A percentile compares a stretch with the other conserved stretches of the same genome.
These are phyloP conservation scores for Gisinianus flammeolus DNA, from an alignment of 2,888 invertebrate species.

Conservation along the genomic window DNA sequence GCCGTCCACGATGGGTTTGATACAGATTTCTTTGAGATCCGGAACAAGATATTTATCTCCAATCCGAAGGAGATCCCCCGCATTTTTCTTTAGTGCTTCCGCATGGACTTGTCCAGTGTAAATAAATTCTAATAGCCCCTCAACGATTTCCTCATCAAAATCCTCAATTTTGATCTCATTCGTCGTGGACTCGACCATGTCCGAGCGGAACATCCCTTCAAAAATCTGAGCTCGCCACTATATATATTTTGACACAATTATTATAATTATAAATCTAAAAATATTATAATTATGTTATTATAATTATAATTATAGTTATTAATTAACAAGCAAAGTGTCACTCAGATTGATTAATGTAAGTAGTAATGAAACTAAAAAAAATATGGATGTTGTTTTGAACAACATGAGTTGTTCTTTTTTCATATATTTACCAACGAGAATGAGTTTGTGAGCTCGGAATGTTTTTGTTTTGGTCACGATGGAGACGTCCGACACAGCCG, in stretches of 20 bases:
- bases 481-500: constrained; percentile 28
- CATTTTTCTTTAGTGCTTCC: background rate
- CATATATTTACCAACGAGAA: constrained; percentile 46
- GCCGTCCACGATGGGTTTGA: background rate
- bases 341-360: too few relatives aligned
- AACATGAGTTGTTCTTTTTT: too few relatives aligned
- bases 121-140: background rate
- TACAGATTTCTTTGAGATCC: background rate
- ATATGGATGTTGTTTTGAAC: too few relatives aligned
- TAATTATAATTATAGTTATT: background rate
- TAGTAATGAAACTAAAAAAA: too few relatives aligned
- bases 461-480: constrained; percentile 35
- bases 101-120: background rate
- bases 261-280: too few relatives aligned
- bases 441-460: constrained; percentile 53
- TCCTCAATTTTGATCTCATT: background rate
- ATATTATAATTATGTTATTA: too few relatives aligned
- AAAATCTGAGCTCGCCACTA: too few relatives aligned
- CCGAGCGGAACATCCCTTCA: background rate
- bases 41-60: background rate
- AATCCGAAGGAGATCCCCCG: background rate
- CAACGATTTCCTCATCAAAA: background rate
- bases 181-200: background rate
- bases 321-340: too few relatives aligned
- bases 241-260: too few relatives aligned